A percentile compares a stretch with the other conserved stretches of the same genome.
These are phyloP conservation scores for Onychomys leucogaster DNA, from an alignment of 2,797 vertebrate species.

Conservation along the genomic window DNA sequence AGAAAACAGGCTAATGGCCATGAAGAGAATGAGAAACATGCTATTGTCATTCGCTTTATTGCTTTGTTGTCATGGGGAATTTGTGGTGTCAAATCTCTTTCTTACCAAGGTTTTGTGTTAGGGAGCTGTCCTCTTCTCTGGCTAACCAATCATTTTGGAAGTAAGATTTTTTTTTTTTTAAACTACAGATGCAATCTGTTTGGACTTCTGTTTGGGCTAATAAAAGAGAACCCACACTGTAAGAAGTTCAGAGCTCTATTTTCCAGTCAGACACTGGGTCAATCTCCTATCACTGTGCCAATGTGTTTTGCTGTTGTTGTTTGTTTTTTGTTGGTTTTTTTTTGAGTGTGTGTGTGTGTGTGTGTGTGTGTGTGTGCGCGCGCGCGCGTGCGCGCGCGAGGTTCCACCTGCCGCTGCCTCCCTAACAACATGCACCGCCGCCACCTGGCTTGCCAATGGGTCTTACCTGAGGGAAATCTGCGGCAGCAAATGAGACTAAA, in stretches of 20 bases:
- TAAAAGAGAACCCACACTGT: slow-evolving; percentile 43
- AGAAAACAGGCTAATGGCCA: slow-evolving; percentile 22
- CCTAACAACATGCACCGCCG: background rate
- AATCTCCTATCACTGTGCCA: slow-evolving; percentile 34
- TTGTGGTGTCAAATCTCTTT: slow-evolving; percentile 87
- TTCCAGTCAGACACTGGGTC: slow-evolving; percentile 35
- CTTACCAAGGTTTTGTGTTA: slow-evolving; percentile 96
- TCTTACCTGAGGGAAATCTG: slow-evolving; percentile 67
- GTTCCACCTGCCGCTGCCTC: background rate
- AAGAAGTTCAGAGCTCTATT: background rate
- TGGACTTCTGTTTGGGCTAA: slow-evolving; percentile 77
- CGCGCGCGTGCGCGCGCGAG: too few species aligned
- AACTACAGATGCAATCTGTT: slow-evolving; percentile 89
- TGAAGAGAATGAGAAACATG: background rate
- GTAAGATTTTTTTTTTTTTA: slow-evolving; percentile 97
- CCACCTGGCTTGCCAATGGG: background rate
- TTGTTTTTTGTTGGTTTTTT: too few species aligned
- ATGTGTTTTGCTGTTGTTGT: background rate
- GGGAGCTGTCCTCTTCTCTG: slow-evolving; percentile 93
- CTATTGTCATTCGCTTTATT: background rate
- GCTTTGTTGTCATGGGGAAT: slow-evolving; percentile 41
- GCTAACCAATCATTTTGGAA: slow-evolving; percentile 95
- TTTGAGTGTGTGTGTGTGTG: too few species aligned
- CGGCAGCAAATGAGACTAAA: slow-evolving; percentile 68
- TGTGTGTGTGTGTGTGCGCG: too few species aligned